Evolutionary conservation across 2,113 vertebrate genomes (phyloP).

Genomic region (Stegastes partitus): DNA sequence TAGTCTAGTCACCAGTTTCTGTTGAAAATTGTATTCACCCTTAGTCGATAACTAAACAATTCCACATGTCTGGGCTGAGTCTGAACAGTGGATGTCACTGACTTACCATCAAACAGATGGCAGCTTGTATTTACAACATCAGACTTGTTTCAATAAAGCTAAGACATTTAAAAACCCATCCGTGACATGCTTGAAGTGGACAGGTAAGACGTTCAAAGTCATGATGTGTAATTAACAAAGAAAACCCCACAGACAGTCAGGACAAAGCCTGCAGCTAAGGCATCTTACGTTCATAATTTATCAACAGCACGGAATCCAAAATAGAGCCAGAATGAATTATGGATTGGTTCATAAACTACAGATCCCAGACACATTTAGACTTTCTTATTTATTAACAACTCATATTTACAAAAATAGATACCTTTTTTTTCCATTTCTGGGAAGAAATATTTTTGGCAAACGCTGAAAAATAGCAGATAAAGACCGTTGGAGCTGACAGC

Average conservation of each 20-base stretch:
- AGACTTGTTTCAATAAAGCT: slow-evolving; percentile 17
- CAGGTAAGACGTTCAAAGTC: slow-evolving; percentile 27
- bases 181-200: slow-evolving; percentile 16
- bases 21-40: neutral
- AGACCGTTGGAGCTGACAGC: neutral
- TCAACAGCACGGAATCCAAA: slow-evolving; percentile 28
- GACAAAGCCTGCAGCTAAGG: neutral
- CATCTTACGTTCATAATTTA: slow-evolving; percentile 38
- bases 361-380: slow-evolving; percentile 49
- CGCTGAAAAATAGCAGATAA: slow-evolving; percentile 37
- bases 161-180: neutral
- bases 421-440: slow-evolving; percentile 16
- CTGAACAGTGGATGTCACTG: neutral
- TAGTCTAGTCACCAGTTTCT: neutral
- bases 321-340: slow-evolving; percentile 39
- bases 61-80: too few relatives aligned
- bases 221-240: slow-evolving; percentile 1
- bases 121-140: slow-evolving; percentile 21
- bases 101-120: neutral
- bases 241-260: slow-evolving; percentile 11
- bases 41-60: neutral
- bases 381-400: slow-evolving; percentile 56
- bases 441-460: slow-evolving; percentile 63
- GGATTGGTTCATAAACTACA: slow-evolving; percentile 42
- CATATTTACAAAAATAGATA: slow-evolving; percentile 78